A percentile compares a stretch with the other conserved stretches of the same genome.
Evolutionary conservation across 2,888 invertebrate species (phyloP).

Genomic region (Norana najaformis): DNA sequence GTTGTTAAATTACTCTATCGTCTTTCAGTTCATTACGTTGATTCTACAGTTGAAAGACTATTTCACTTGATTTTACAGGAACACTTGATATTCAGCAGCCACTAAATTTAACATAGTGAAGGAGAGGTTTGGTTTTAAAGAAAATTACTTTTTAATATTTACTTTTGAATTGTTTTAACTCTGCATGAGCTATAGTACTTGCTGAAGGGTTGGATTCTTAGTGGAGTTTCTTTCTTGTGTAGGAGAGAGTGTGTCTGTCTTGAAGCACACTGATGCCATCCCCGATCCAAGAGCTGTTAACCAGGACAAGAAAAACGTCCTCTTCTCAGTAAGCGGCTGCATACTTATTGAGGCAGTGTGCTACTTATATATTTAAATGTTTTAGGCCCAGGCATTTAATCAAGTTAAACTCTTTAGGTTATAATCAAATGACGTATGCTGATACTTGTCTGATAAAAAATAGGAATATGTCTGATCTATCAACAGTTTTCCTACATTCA

Average conservation of each 20-base stretch:
- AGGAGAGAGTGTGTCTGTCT: conserved; percentile 97
- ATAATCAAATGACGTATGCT: too few species aligned
- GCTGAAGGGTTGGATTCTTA: neutral
- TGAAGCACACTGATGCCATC: conserved; percentile 96
- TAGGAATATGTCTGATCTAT: too few species aligned
- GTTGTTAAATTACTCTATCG: neutral
- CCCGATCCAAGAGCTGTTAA: conserved; percentile 99
- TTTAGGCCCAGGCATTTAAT: neutral
- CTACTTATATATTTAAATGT: neutral
- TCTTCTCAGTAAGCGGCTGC: conserved; percentile 76
- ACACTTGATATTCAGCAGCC: too few species aligned
- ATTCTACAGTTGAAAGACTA: neutral
- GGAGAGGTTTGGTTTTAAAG: neutral
- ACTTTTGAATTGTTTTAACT: too few species aligned
- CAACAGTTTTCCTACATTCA: too few species aligned
- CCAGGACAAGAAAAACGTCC: conserved; percentile 99
- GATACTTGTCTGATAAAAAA: too few species aligned
- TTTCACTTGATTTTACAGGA: too few species aligned
- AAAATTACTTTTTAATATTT: neutral
- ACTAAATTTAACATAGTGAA: too few species aligned
- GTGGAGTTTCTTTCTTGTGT: neutral
- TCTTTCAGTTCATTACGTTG: neutral
- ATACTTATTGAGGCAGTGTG: neutral
- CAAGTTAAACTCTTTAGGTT: neutral
- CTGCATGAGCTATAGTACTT: too few species aligned